A percentile compares a stretch with the other conserved stretches of the same genome.
Conservation (phyloP, 2,113 vertebrate species). For the Mormoops blainvillei region DNA sequence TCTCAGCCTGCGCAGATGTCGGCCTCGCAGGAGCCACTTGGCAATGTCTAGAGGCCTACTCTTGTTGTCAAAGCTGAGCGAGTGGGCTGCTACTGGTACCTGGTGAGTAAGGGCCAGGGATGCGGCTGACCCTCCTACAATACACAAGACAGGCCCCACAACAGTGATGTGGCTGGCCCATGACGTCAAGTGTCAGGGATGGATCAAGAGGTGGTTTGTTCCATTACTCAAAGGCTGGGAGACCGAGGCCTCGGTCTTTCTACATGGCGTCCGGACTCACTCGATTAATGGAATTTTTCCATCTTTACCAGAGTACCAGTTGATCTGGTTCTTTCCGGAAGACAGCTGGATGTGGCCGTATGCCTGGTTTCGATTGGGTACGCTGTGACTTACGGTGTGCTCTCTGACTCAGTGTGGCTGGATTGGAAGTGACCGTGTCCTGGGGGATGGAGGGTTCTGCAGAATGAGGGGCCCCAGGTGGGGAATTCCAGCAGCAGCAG, state of each 20-base stretch:
- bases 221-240: neutral
- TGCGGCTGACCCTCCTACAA: too few species aligned
- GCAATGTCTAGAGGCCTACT: neutral
- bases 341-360: neutral
- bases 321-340: neutral
- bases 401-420: neutral
- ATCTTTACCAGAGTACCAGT: neutral
- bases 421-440: neutral
- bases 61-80: too few species aligned
- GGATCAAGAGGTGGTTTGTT: neutral
- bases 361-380: neutral
- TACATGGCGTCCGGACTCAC: neutral
- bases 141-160: neutral
- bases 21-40: fast-evolving
- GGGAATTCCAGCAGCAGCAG: neutral
- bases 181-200: neutral
- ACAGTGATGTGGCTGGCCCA: neutral
- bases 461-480: neutral
- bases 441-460: neutral
- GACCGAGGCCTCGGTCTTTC: neutral
- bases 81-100: neutral
- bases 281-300: neutral
- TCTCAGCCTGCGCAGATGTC: neutral
- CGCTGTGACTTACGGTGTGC: neutral
- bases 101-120: neutral